phyloP scores from a whole-genome alignment of 2,113 vertebrate genomes.

The Pelmatolapia mariae region DNA sequence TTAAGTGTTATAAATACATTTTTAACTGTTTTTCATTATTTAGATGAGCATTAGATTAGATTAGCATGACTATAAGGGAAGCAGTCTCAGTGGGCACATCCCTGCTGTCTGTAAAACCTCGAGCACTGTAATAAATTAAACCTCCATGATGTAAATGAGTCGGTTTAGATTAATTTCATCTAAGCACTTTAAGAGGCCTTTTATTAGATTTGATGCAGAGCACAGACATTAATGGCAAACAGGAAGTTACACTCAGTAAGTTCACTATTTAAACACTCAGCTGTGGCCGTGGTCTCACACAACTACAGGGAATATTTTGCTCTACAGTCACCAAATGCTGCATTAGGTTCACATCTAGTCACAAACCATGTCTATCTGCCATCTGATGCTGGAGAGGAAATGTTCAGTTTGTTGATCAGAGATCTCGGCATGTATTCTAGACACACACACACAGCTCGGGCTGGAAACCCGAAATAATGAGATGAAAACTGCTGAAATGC shows the following conservation, averaged over 20 bases:
- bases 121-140: rapidly evolving
- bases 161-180: not conserved
- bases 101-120: not conserved
- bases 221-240: not conserved
- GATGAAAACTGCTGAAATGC: not conserved
- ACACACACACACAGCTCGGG: not conserved
- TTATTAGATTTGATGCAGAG: not conserved
- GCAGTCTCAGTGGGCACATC: not conserved
- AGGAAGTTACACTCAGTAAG: not conserved
- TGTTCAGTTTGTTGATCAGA: rapidly evolving
- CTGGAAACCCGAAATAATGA: not conserved
- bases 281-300: rapidly evolving
- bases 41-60: not conserved
- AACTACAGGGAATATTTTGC: not conserved
- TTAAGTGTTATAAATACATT: rapidly evolving
- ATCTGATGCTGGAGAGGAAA: not conserved
- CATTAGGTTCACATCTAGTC: not conserved
- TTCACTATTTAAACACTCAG: not conserved
- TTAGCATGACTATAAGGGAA: rapidly evolving
- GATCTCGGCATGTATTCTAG: not conserved
- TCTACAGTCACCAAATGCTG: not conserved
- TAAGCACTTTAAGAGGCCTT: not conserved
- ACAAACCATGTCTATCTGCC: not conserved
- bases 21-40: not conserved
- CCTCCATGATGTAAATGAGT: not conserved